These are phyloP conservation scores for Electrona antarctica DNA, from an alignment of 2,113 vertebrate genomes.

Conservation along the genomic window DNA sequence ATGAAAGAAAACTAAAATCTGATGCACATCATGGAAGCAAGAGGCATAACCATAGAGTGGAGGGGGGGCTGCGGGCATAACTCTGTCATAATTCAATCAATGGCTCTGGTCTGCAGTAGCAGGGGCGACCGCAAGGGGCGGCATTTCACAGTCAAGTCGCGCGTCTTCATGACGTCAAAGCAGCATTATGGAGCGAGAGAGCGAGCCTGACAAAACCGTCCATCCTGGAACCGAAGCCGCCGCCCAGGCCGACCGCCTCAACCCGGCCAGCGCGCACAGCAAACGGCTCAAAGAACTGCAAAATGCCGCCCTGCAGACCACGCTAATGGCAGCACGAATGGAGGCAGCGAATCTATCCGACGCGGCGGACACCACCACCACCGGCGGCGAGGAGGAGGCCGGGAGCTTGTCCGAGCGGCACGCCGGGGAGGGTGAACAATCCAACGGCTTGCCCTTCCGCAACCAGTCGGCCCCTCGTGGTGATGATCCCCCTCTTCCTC, in stretches of 20 bases:
- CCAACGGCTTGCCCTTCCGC: conserved; percentile 61
- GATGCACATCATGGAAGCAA: too few relatives aligned
- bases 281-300: conserved; percentile 77
- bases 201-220: conserved; percentile 39
- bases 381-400: conserved; percentile 25
- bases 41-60: too few relatives aligned
- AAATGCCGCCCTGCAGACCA: conserved; percentile 76
- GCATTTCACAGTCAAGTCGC: conserved; percentile 2
- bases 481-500: too few relatives aligned
- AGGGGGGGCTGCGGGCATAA: too few relatives aligned
- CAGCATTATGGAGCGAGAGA: conserved; percentile 72
- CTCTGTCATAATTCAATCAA: too few relatives aligned
- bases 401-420: conserved; percentile 45
- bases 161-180: conserved; percentile 42
- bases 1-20: too few relatives aligned
- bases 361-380: too few relatives aligned
- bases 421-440: conserved; percentile 48
- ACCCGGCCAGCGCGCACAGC: conserved; percentile 33
- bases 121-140: conserved; percentile 38
- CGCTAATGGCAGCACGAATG: conserved; percentile 66
- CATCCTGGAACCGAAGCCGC: conserved; percentile 49
- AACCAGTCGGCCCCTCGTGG: neutral
- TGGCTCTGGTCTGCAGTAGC: neutral
- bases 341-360: conserved; percentile 50
- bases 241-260: conserved; percentile 39